Evolutionary conservation across 2,113 vertebrate species (phyloP).

Genomic region (Alligator mississippiensis): DNA sequence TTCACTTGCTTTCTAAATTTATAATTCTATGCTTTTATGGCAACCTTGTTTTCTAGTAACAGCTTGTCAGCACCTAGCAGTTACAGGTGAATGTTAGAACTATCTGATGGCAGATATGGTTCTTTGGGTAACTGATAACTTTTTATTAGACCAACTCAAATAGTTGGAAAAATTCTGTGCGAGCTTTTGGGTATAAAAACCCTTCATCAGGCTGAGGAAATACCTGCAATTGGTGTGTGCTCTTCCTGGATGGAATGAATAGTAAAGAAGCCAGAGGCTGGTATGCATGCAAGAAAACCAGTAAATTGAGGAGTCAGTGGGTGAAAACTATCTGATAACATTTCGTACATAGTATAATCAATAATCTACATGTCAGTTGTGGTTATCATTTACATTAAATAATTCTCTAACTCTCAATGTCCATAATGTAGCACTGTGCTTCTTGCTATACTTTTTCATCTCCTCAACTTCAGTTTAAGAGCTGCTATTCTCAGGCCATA

Average conservation of each 20-base stretch:
- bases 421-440: neutral
- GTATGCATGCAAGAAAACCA: no score
- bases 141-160: no score
- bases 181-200: no score
- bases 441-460: neutral
- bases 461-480: neutral
- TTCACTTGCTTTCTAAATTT: neutral
- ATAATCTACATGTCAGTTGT: neutral
- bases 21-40: neutral
- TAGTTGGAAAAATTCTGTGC: no score
- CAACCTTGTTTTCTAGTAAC: constrained; percentile 15
- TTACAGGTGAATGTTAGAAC: constrained; percentile 9
- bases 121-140: no score
- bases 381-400: neutral
- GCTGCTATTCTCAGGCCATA: no score
- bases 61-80: neutral
- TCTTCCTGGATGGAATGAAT: no score
- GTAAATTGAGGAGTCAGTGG: no score
- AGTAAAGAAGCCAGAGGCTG: no score
- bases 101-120: neutral
- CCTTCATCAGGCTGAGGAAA: no score
- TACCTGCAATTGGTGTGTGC: no score
- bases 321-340: neutral
- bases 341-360: neutral
- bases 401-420: neutral